Percentiles rank a stretch among this genome's conserved stretches.
Conservation (phyloP, 2,797 vertebrate genomes). For the Smutsia temminckii region DNA sequence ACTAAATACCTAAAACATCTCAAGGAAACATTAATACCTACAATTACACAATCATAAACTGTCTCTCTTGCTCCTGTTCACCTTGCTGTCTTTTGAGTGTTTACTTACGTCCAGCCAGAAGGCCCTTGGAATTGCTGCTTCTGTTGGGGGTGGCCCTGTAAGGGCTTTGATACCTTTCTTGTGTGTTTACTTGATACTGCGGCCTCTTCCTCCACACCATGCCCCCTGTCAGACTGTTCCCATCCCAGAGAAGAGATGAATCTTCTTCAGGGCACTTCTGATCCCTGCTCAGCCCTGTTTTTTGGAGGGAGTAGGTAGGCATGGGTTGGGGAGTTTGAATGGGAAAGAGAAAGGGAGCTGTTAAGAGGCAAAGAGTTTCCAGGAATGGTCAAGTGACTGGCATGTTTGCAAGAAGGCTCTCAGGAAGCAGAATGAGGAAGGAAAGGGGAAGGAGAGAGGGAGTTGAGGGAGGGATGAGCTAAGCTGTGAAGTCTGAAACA, state of each 20-base stretch:
- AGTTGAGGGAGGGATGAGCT: not conserved
- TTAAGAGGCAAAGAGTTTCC: not conserved
- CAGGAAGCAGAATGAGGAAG: not conserved
- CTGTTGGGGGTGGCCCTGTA: accelerated
- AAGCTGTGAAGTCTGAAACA: not conserved
- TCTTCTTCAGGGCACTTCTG: not conserved
- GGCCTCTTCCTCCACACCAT: not conserved
- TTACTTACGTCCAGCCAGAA: not conserved
- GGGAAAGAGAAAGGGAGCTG: not conserved
- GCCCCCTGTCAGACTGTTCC: not conserved
- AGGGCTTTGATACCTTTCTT: not conserved
- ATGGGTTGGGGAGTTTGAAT: no score
- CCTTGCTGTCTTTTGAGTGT: not conserved
- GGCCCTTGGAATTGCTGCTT: not conserved
- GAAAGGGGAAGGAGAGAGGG: not conserved
- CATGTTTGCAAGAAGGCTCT: not conserved
- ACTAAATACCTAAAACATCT: slow-evolving; percentile 35
- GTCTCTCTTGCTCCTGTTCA: not conserved
- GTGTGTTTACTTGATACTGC: not conserved
- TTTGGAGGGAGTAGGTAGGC: accelerated
- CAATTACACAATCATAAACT: not conserved
- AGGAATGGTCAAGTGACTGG: not conserved
- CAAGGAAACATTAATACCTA: not conserved
- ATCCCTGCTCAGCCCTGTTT: not conserved
- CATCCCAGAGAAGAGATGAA: not conserved